Percentiles rank a stretch among this genome's conserved stretches.
Conservation (phyloP, 2,797 vertebrate genomes). For the Synaphobranchus kaupii region DNA sequence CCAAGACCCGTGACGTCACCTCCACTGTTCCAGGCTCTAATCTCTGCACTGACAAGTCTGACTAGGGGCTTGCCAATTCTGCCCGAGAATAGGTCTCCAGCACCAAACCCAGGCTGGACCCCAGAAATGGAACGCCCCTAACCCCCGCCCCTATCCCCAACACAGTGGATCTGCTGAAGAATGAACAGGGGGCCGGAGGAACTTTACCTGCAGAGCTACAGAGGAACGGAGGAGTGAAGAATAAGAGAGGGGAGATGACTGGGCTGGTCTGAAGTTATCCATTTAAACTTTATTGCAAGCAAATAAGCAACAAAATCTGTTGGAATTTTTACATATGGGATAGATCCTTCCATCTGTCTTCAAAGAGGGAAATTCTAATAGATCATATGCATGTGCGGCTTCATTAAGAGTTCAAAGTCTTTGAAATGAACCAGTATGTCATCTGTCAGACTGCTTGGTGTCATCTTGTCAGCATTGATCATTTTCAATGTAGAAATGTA, state of each 20-base stretch:
- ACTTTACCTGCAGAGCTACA: neutral
- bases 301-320: neutral
- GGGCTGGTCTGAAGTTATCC: neutral
- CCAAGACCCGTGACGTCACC: slow-evolving; percentile 53
- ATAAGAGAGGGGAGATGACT: neutral
- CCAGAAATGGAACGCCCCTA: neutral
- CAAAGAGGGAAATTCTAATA: neutral
- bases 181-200: neutral
- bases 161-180: neutral
- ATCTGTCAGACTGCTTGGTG: neutral
- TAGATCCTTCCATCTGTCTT: neutral
- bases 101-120: slow-evolving; percentile 43
- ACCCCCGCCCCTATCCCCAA: neutral
- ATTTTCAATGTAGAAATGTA: neutral
- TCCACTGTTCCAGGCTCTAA: slow-evolving; percentile 44
- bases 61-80: slow-evolving; percentile 44
- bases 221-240: neutral
- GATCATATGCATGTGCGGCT: neutral
- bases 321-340: neutral
- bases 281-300: neutral
- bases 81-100: slow-evolving; percentile 36
- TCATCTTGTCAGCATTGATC: neutral
- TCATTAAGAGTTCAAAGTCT: neutral
- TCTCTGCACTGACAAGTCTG: slow-evolving; percentile 55
- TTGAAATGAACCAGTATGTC: neutral